Percentiles rank a stretch among this genome's conserved stretches.
phyloP scores from a whole-genome alignment of 2,797 vertebrate genomes.

The Australoheros facetus region DNA sequence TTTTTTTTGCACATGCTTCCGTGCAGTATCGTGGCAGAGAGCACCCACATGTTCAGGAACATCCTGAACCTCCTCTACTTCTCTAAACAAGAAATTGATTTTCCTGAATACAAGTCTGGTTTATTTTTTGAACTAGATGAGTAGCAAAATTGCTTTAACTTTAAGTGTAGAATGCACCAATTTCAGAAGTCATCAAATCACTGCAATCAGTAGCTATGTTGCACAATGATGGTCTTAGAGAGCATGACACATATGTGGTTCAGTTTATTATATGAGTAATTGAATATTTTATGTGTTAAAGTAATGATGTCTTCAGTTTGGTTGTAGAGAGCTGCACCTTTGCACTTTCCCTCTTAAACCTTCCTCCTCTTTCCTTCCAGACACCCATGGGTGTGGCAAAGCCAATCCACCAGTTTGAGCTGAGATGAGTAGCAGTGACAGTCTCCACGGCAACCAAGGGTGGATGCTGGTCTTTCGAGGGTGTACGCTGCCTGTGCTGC shows the following conservation, averaged over 20 bases:
- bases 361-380: conserved; percentile 22
- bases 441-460: conserved; percentile 67
- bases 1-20: conserved; percentile 11
- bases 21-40: background rate
- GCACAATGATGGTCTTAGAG: background rate
- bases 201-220: background rate
- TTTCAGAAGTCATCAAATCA: background rate
- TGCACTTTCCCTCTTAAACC: conserved; percentile 12
- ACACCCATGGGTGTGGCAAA: conserved; percentile 65
- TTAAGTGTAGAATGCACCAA: background rate
- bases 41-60: conserved; percentile 16
- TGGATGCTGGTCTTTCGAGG: conserved; percentile 46
- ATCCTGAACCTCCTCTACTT: background rate
- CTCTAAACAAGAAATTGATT: conserved; percentile 8
- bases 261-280: background rate
- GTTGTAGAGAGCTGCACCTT: background rate
- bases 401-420: conserved; percentile 31
- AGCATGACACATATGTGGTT: background rate
- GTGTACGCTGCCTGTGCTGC: background rate
- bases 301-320: background rate
- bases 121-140: background rate
- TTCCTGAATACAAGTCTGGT: background rate
- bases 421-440: conserved; percentile 25
- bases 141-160: background rate
- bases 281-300: background rate